Evolutionary conservation across 2,888 invertebrate species (phyloP).

Genomic region (Plebejus argus): DNA sequence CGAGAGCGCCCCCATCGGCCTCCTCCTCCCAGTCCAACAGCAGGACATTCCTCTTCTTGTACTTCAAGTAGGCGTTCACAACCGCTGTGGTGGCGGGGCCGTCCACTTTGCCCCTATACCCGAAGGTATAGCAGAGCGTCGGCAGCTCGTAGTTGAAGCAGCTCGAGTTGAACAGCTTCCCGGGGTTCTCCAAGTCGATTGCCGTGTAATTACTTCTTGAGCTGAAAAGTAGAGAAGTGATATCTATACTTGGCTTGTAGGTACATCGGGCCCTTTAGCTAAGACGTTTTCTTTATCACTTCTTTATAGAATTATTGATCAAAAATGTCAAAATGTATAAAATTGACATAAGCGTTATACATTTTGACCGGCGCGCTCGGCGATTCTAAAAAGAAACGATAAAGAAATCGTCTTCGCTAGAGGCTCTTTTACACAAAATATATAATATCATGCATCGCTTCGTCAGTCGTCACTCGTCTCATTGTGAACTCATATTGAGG

Average conservation of each 20-base stretch:
- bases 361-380: no score
- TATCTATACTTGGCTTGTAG: not conserved
- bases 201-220: slow-evolving; percentile 54
- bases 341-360: no score
- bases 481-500: no score
- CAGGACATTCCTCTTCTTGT: slow-evolving; percentile 65
- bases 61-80: slow-evolving; percentile 58
- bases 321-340: no score
- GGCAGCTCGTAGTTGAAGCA: slow-evolving; percentile 59
- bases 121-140: slow-evolving; percentile 69
- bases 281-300: no score
- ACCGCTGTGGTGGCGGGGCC: slow-evolving; percentile 70
- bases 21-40: slow-evolving; percentile 73
- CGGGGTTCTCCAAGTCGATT: slow-evolving; percentile 53
- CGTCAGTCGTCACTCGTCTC: no score
- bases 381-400: no score
- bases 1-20: slow-evolving; percentile 61
- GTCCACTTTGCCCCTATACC: slow-evolving; percentile 59
- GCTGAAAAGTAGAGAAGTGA: slow-evolving; percentile 46
- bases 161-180: slow-evolving; percentile 48
- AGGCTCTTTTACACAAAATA: no score
- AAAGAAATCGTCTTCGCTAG: no score
- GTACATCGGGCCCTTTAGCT: no score
- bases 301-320: no score
- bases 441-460: no score